These are phyloP conservation scores for Oikopleura vanhoeffeni DNA, from an alignment of 23 tunicate species.

Conservation along the genomic window DNA sequence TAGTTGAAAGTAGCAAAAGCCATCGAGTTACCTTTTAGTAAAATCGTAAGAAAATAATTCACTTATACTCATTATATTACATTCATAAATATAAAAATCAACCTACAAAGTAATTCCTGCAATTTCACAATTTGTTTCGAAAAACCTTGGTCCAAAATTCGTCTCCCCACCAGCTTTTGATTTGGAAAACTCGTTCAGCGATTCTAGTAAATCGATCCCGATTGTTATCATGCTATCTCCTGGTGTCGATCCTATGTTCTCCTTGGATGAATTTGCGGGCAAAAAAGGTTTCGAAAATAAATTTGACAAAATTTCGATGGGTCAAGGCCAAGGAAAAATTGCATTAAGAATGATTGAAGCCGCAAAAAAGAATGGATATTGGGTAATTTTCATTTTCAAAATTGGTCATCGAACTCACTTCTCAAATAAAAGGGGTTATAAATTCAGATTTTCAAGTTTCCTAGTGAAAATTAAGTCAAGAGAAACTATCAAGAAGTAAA, in stretches of 20 bases:
- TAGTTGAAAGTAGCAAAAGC: too few species aligned
- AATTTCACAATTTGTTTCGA: conserved; percentile 62
- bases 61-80: too few species aligned
- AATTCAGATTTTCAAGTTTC: too few species aligned
- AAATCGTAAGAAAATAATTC: too few species aligned
- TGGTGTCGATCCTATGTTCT: conserved; percentile 93
- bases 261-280: conserved; percentile 53
- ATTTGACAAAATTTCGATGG: conserved; percentile 66
- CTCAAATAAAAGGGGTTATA: too few species aligned
- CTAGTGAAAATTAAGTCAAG: too few species aligned
- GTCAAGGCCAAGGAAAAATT: conserved; percentile 95
- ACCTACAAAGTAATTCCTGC: conserved; percentile 60
- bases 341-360: conserved; percentile 42
- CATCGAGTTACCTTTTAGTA: too few species aligned
- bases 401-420: too few species aligned
- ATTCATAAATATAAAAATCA: too few species aligned
- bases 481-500: too few species aligned
- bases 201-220: conserved; percentile 47
- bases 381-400: too few species aligned
- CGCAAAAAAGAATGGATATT: conserved; percentile 52
- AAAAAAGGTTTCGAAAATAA: conserved; percentile 36
- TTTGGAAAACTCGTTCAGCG: conserved; percentile 40
- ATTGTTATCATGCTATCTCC: conserved; percentile 78
- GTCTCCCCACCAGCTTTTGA: conserved; percentile 61
- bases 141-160: conserved; percentile 51